Evolutionary conservation across 37 sponge, comb jelly and placozoan genomes (phyloP).

Genomic region (Eunapius fragilis): DNA sequence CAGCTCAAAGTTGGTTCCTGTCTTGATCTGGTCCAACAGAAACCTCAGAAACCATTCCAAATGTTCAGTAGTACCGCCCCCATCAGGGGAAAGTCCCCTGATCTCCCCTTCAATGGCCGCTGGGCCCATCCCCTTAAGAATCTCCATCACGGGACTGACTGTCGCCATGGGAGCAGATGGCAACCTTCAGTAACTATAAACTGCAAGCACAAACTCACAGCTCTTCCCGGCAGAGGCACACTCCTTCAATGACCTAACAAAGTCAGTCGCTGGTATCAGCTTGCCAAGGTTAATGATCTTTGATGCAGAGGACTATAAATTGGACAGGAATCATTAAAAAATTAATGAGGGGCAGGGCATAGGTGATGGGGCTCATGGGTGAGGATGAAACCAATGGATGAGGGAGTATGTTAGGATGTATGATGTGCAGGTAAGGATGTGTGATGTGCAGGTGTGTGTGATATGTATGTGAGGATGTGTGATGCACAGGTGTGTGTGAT

Average conservation of each 20-base stretch:
- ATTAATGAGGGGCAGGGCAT: neutral
- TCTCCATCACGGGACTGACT: slow-evolving; percentile 45
- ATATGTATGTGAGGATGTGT: too few relatives aligned
- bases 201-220: slow-evolving; percentile 36
- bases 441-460: too few relatives aligned
- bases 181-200: neutral
- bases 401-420: too few relatives aligned
- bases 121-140: slow-evolving; percentile 75
- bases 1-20: slow-evolving; percentile 75
- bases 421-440: too few relatives aligned
- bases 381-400: too few relatives aligned
- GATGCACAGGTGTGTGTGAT: too few relatives aligned
- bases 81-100: slow-evolving; percentile 65
- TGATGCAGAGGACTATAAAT: slow-evolving; percentile 14
- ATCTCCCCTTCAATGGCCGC: slow-evolving; percentile 80
- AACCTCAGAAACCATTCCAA: slow-evolving; percentile 39
- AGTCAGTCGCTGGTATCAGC: slow-evolving; percentile 28
- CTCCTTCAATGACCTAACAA: slow-evolving; percentile 50
- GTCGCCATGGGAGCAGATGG: neutral
- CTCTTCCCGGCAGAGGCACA: slow-evolving; percentile 1
- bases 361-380: neutral
- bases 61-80: slow-evolving; percentile 59
- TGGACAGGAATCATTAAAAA: too few relatives aligned
- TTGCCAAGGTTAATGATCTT: slow-evolving; percentile 59
- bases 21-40: slow-evolving; percentile 54